Evolutionary conservation across 1,140 invertebrate genomes (phyloP), one percentile per base, ranked within the genome.

Genomic region (Megathymus violae): DNA sequence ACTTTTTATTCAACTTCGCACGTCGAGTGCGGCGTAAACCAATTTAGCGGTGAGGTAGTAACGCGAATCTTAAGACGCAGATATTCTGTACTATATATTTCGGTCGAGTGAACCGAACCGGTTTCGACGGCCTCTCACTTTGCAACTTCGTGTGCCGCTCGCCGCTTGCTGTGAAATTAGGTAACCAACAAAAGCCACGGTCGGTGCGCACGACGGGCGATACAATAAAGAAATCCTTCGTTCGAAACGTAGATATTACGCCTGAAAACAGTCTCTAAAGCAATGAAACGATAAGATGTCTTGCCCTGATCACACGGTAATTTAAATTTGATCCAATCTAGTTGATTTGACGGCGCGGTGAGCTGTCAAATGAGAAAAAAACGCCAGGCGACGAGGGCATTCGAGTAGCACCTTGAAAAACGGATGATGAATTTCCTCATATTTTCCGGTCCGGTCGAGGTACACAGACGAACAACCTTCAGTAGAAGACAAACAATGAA

Each of bases 101-200:
- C 76, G 78, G 78, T 78, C 75, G 78, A 84, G 68, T 79, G 72
- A 82, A 78, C 73, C 75, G 78, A 88, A 81, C 88, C 86, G 88
- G 85, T 91, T 87, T 76, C 72, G 81, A 71, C 79, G 82, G 85
- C 86, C 88, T 91, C 88, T 91, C 88, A 90, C 88, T 89, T 90
- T 67, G 85, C 82, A 85, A 88, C 78, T 78, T 67, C 73, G 79
- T 80, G 78, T 84, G 82, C 85, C 85, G 80, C 82, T 88, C 71
- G 77, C 74, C 67, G 78, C 73, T 82, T 78, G 78, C 85, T 84
- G 79, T 81, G 80, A 86, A 89, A 89, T 89, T 91, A 86, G 86
- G 88, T 91, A 91, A 89, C 82, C 81, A 82, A 88, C 82, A 85
- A 85, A 83, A 81, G 80, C 76, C 76, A 80, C 78, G 80, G 66